These are phyloP conservation scores for Cephus cinctus DNA, from an alignment of 1,140 invertebrate genomes.

Conservation along the genomic window DNA sequence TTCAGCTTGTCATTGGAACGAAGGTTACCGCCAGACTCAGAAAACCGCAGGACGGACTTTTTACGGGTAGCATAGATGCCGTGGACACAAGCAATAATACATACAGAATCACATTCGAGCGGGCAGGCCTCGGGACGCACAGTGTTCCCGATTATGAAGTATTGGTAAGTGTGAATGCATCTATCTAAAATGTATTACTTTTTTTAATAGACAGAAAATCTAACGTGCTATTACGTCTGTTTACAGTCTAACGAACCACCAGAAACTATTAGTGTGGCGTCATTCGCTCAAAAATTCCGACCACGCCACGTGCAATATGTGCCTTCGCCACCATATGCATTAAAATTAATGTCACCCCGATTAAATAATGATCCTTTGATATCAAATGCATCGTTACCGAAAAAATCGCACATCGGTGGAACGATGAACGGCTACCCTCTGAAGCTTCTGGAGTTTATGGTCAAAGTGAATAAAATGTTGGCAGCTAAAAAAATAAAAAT, in stretches of 20 bases:
- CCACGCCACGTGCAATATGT: slow-evolving; percentile 64
- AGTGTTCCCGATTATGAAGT: slow-evolving; percentile 97
- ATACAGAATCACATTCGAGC: slow-evolving; percentile 97
- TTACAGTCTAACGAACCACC: slow-evolving; percentile 80
- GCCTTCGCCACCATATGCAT: slow-evolving; percentile 58
- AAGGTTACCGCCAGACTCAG: slow-evolving; percentile 91
- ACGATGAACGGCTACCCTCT: slow-evolving; percentile 80
- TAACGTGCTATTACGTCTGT: slow-evolving; percentile 15
- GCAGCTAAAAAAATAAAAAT: slow-evolving; percentile 82
- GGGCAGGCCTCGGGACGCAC: slow-evolving; percentile 89
- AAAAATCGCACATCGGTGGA: slow-evolving; percentile 53
- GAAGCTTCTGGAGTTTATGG: slow-evolving; percentile 82
- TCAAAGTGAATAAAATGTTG: slow-evolving; percentile 84
- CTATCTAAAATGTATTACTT: neutral
- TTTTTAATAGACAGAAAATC: too few relatives aligned
- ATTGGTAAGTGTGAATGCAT: slow-evolving; percentile 57
- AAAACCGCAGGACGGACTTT: slow-evolving; percentile 94
- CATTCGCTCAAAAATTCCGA: slow-evolving; percentile 80
- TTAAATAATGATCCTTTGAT: slow-evolving; percentile 61
- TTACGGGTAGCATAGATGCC: slow-evolving; percentile 94
- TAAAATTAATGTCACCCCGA: slow-evolving; percentile 53
- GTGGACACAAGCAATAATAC: slow-evolving; percentile 96
- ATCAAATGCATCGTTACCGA: slow-evolving; percentile 51
- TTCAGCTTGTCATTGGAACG: slow-evolving; percentile 94
- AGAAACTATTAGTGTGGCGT: slow-evolving; percentile 86